phyloP scores from a whole-genome alignment of 2,113 vertebrate genomes.

The Gobio gobio region DNA sequence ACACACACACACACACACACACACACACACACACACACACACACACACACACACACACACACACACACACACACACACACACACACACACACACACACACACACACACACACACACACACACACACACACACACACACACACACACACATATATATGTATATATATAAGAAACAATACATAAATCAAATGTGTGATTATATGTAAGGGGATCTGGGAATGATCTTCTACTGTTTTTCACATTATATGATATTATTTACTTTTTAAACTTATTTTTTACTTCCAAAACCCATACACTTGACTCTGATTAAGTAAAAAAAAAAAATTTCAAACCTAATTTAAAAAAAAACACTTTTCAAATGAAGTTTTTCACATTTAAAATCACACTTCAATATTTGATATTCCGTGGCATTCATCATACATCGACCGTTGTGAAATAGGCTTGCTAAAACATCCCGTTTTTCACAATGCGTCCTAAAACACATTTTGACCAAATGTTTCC shows the following conservation, averaged over 20 bases:
- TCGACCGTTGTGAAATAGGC: neutral
- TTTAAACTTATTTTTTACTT: neutral
- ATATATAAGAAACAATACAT: neutral
- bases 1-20: too few relatives aligned
- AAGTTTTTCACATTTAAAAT: too few relatives aligned
- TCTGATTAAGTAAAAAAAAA: too few relatives aligned
- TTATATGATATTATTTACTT: neutral
- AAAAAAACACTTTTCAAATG: too few relatives aligned
- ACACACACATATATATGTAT: too few relatives aligned
- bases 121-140: too few relatives aligned
- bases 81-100: too few relatives aligned
- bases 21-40: too few relatives aligned
- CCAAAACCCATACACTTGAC: neutral
- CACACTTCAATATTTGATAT: neutral
- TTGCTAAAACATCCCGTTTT: neutral
- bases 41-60: too few relatives aligned
- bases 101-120: too few relatives aligned
- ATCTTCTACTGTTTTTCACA: neutral
- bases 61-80: too few relatives aligned
- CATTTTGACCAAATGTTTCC: neutral
- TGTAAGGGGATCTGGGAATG: neutral
- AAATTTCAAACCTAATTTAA: neutral
- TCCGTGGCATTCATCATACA: neutral
- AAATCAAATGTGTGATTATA: neutral
- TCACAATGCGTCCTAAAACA: neutral